Conservation (phyloP, 2,113 vertebrate species). For the Parus major region DNA sequence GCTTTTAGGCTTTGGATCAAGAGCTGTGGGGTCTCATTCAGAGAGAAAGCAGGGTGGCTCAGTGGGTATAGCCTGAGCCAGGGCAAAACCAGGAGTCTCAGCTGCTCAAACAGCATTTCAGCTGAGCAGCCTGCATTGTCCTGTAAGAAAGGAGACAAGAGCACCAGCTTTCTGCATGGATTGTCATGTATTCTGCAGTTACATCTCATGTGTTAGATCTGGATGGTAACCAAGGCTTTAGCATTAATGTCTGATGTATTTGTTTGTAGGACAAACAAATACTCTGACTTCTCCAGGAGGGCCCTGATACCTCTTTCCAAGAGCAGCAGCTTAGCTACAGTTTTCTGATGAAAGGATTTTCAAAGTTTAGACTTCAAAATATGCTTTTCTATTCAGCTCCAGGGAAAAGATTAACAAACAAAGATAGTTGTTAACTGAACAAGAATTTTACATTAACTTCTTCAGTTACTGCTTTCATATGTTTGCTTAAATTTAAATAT, state of each 20-base stretch:
- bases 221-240: background rate
- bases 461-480: background rate
- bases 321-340: background rate
- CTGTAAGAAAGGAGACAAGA: background rate
- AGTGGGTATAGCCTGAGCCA: background rate
- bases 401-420: background rate
- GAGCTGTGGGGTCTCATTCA: background rate
- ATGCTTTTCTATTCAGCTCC: background rate
- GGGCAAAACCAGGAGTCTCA: background rate
- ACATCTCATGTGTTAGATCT: background rate
- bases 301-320: background rate
- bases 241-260: background rate
- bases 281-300: background rate
- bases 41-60: background rate
- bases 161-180: background rate
- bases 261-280: background rate
- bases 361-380: background rate
- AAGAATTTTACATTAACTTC: background rate
- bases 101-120: background rate
- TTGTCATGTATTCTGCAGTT: background rate
- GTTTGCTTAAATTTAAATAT: background rate
- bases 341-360: background rate
- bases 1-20: background rate
- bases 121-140: background rate
- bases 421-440: background rate